These are phyloP conservation scores for Parotocinclus haroldoi DNA, from an alignment of 2,797 vertebrate species.

Conservation along the genomic window DNA sequence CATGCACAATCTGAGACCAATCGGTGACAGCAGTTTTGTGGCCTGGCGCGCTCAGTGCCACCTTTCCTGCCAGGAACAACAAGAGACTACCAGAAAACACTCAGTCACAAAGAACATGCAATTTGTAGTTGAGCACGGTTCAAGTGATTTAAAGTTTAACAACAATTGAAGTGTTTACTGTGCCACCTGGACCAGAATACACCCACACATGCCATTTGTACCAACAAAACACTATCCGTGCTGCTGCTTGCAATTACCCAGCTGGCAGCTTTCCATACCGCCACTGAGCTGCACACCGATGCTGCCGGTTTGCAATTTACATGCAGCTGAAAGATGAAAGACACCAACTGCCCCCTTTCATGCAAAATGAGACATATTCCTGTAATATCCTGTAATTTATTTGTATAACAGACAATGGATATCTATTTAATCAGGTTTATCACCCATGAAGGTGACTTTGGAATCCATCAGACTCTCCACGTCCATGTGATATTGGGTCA, in stretches of 20 bases:
- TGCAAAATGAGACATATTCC: no score
- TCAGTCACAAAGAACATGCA: slow-evolving; percentile 4
- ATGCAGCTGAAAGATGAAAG: no score
- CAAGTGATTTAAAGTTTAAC: slow-evolving; percentile 10
- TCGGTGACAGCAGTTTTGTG: slow-evolving; percentile 16
- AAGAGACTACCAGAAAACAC: slow-evolving; percentile 17
- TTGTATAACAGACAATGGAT: no score
- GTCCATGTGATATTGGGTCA: no score
- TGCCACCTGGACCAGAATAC: slow-evolving; percentile 29
- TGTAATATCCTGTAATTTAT: no score
- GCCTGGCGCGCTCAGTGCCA: slow-evolving; percentile 24
- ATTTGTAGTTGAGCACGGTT: not conserved
- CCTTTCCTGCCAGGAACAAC: slow-evolving; percentile 38
- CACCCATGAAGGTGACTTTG: no score
- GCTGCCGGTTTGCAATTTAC: not conserved
- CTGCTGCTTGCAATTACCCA: not conserved
- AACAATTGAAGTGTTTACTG: slow-evolving; percentile 22
- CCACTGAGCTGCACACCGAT: not conserved
- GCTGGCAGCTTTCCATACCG: not conserved
- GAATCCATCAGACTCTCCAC: no score
- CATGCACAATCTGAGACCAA: slow-evolving; percentile 9
- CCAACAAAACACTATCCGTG: no score
- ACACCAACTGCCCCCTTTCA: no score
- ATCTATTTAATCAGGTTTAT: no score
- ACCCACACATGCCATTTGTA: slow-evolving; percentile 2